phyloP scores from a whole-genome alignment of 2,113 vertebrate species.

The Cranoglanis bouderius region DNA sequence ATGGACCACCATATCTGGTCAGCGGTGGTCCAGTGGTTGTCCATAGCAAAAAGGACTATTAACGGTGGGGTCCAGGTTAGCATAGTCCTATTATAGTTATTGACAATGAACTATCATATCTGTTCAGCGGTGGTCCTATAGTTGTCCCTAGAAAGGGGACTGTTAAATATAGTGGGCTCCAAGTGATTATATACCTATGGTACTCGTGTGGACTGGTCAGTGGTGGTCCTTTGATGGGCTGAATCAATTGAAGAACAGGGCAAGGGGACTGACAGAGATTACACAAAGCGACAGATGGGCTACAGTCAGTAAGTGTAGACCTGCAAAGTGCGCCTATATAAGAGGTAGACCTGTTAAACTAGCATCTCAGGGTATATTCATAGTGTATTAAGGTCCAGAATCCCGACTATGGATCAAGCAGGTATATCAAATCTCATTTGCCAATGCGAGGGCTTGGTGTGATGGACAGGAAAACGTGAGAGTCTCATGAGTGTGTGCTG shows the following conservation, averaged over 20 bases:
- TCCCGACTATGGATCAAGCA: background rate
- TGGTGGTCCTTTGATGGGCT: background rate
- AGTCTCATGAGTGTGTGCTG: background rate
- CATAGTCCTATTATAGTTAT: background rate
- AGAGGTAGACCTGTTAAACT: background rate
- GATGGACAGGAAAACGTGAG: slow-evolving; percentile 7
- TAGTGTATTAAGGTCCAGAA: background rate
- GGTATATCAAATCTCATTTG: slow-evolving; percentile 1
- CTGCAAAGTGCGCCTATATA: background rate
- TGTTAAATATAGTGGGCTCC: background rate
- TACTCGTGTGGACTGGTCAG: background rate
- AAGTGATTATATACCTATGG: background rate
- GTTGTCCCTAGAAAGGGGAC: too few relatives aligned
- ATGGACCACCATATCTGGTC: background rate
- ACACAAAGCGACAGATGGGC: background rate
- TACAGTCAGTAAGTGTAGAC: background rate
- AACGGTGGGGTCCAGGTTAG: background rate
- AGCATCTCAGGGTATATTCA: background rate
- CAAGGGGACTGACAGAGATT: background rate
- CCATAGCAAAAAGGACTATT: too few relatives aligned
- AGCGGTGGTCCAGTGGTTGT: background rate
- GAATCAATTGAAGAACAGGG: background rate
- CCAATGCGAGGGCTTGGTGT: background rate
- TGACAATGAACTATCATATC: background rate
- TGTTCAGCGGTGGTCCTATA: background rate